These are phyloP conservation scores for Brachionus manjavacas DNA, from an alignment of 1,140 invertebrate genomes.

Conservation along the genomic window DNA sequence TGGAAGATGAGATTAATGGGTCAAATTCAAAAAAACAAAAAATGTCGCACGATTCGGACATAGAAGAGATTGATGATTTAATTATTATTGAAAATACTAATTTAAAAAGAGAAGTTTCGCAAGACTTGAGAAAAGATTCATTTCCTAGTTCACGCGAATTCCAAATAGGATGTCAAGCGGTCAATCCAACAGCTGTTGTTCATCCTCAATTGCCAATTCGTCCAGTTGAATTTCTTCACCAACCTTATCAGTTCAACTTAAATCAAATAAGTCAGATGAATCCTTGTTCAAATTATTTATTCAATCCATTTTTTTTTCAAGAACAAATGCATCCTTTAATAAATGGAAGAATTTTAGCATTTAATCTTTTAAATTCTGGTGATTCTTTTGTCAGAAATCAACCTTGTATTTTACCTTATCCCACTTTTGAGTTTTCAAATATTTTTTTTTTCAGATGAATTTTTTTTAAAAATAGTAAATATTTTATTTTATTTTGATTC, in stretches of 20 bases:
- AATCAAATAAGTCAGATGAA: neutral
- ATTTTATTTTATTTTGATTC: too few species aligned
- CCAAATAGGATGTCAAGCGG: neutral
- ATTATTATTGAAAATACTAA: neutral
- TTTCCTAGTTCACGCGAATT: neutral
- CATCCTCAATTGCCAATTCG: neutral
- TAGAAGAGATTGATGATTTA: neutral
- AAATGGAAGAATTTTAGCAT: neutral
- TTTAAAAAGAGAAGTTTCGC: neutral
- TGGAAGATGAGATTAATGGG: neutral
- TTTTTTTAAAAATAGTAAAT: too few species aligned
- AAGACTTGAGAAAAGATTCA: neutral
- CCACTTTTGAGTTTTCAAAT: neutral
- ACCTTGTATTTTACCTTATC: neutral
- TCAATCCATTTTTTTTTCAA: neutral
- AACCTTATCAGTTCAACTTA: neutral
- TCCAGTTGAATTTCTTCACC: neutral
- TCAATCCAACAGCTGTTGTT: neutral
- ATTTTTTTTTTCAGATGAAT: neutral
- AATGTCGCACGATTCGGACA: neutral
- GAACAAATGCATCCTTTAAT: neutral
- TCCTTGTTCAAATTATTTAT: neutral
- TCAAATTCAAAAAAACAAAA: neutral
- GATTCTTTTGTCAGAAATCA: neutral
- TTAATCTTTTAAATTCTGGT: neutral